Conservation (phyloP, 2,888 invertebrate species). For the Ommatoiulus sabulosus region DNA sequence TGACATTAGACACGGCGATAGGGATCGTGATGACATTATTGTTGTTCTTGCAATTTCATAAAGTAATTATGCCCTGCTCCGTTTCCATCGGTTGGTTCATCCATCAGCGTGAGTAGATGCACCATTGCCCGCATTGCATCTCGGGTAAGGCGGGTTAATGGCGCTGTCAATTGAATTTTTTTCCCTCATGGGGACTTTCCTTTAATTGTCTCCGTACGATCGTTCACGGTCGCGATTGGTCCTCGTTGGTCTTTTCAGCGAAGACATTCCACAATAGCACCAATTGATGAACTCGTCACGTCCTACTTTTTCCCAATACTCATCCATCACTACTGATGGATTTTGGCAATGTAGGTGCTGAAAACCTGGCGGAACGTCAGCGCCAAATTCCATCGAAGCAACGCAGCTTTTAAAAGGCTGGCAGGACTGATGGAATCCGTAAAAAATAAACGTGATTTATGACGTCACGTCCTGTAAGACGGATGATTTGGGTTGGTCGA, state of each 20-base stretch:
- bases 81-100: no score
- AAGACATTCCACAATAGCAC: not conserved
- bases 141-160: not conserved
- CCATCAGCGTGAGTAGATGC: no score
- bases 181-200: not conserved
- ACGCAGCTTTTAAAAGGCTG: not conserved
- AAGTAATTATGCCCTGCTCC: no score
- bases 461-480: not conserved
- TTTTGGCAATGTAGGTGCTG: conserved; percentile 23
- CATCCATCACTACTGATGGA: conserved; percentile 16
- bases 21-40: no score
- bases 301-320: not conserved
- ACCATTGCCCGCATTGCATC: not conserved
- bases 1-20: no score
- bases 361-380: not conserved
- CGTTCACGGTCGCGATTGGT: not conserved
- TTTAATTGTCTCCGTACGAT: not conserved
- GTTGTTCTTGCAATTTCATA: no score
- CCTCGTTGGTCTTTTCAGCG: not conserved
- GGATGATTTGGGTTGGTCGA: conserved; percentile 21
- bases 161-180: not conserved
- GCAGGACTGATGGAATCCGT: not conserved
- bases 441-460: conserved; percentile 30
- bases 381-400: not conserved
- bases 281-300: conserved; percentile 36